Evolutionary conservation across 2,888 invertebrate genomes (phyloP).

Genomic region (Heliconius ethilla): DNA sequence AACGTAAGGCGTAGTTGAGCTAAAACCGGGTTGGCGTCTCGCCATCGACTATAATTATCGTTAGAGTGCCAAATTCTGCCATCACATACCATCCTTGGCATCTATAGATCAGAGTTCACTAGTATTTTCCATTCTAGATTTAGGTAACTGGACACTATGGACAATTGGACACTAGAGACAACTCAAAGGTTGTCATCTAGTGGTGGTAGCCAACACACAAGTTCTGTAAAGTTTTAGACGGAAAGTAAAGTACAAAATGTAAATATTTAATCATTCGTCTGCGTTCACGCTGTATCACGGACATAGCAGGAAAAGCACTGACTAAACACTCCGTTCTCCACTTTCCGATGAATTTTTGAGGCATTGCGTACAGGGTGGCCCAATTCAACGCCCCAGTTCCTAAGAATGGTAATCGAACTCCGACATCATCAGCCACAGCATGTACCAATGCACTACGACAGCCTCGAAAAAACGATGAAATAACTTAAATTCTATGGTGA

Average conservation of each 20-base stretch:
- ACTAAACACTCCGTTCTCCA: no score
- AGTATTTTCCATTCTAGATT: conserved; percentile 35
- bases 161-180: not conserved
- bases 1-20: conserved; percentile 63
- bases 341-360: no score
- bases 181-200: not conserved
- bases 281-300: no score
- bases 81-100: conserved; percentile 61
- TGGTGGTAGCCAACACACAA: not conserved
- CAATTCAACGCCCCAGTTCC: no score
- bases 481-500: not conserved
- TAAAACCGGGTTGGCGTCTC: conserved; percentile 68
- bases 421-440: no score
- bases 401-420: no score
- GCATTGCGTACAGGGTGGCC: no score
- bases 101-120: conserved; percentile 44
- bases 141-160: conserved; percentile 1
- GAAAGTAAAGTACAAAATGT: not conserved
- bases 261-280: not conserved
- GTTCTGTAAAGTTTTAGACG: not conserved
- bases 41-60: conserved; percentile 71
- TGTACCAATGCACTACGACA: no score
- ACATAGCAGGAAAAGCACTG: no score
- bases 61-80: conserved; percentile 72
- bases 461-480: no score